Conservation (phyloP, 2,113 vertebrate genomes). For the Panthera leo region DNA sequence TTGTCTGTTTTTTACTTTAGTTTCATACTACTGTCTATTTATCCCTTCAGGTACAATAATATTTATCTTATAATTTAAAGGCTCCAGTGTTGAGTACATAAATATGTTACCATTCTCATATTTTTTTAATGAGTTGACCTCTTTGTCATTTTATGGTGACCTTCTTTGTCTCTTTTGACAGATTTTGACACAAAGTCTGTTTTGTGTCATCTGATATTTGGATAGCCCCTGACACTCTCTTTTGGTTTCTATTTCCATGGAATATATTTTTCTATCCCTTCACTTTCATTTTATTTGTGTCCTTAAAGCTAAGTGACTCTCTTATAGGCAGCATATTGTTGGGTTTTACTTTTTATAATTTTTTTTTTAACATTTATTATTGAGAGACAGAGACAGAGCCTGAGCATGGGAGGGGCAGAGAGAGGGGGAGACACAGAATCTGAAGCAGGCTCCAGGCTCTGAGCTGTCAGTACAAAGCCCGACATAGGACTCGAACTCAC, state of each 20-base stretch:
- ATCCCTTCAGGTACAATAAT: neutral
- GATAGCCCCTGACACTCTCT: neutral
- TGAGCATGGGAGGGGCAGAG: no score
- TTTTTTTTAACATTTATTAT: no score
- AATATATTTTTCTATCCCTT: neutral
- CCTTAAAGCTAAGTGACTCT: neutral
- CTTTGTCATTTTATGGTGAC: neutral
- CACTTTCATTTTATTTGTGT: neutral
- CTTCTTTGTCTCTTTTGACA: neutral
- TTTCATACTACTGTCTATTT: neutral
- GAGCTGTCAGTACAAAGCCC: no score
- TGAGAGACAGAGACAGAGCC: no score
- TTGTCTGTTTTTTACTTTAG: neutral
- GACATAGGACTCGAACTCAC: no score
- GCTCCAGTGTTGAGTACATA: neutral
- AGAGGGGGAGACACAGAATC: no score
- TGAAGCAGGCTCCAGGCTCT: no score
- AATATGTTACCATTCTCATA: neutral
- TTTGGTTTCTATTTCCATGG: neutral
- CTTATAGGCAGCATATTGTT: neutral
- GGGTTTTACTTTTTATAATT: neutral
- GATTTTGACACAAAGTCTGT: neutral
- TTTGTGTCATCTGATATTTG: neutral
- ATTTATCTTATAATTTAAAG: neutral
- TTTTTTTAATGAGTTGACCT: neutral